phyloP scores from a whole-genome alignment of 2,113 vertebrate genomes.

The Jaculus jaculus region DNA sequence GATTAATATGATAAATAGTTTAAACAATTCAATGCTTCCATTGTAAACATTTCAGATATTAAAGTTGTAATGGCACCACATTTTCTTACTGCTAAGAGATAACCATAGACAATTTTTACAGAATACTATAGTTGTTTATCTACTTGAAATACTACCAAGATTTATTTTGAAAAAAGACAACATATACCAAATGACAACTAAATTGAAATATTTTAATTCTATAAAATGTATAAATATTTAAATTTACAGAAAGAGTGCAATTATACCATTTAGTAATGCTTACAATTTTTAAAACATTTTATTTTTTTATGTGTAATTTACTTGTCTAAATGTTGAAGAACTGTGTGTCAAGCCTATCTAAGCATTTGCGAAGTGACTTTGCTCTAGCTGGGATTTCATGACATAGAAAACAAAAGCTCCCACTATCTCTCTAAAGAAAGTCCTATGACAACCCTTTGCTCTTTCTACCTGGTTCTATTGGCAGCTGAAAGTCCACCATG shows the following conservation, averaged over 20 bases:
- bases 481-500: conserved; percentile 43
- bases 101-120: conserved; percentile 23
- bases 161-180: conserved; percentile 60
- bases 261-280: conserved; percentile 82
- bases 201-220: conserved; percentile 83
- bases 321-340: conserved; percentile 78
- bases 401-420: not conserved
- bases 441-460: not conserved
- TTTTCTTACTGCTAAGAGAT: conserved; percentile 27
- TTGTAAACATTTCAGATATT: conserved; percentile 36
- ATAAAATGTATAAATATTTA: conserved; percentile 89
- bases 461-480: conserved; percentile 37
- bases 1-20: not conserved
- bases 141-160: conserved; percentile 47
- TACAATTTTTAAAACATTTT: conserved; percentile 79
- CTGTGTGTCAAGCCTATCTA: conserved; percentile 39
- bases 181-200: conserved; percentile 79
- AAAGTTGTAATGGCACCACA: not conserved
- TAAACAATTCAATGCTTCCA: conserved; percentile 45
- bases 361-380: conserved; percentile 19
- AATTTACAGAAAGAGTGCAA: conserved; percentile 83
- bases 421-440: not conserved
- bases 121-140: conserved; percentile 34
- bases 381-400: conserved; percentile 22
- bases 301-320: conserved; percentile 81